Percentiles rank a stretch among this genome's conserved stretches.
Evolutionary conservation across 2,797 vertebrate genomes (phyloP).

Genomic region (Falco columbarius): DNA sequence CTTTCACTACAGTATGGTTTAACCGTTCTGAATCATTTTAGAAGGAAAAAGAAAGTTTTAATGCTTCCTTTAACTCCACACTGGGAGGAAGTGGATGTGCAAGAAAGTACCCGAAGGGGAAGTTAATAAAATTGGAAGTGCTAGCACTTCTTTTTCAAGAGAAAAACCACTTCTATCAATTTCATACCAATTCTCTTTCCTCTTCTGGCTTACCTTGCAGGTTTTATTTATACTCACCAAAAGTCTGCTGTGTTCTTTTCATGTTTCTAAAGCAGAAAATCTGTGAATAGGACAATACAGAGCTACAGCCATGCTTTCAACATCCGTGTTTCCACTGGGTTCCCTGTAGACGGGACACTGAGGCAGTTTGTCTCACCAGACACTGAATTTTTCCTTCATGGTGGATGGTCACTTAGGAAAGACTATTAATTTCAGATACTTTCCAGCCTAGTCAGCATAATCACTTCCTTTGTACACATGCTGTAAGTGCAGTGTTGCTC

Average conservation of each 20-base stretch:
- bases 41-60: neutral
- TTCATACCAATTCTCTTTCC: neutral
- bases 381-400: neutral
- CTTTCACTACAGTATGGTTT: neutral
- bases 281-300: neutral
- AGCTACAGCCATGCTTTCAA: neutral
- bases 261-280: neutral
- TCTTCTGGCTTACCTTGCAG: neutral
- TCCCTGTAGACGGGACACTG: neutral
- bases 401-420: neutral
- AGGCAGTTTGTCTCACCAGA: neutral
- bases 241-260: neutral
- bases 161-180: neutral
- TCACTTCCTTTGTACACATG: neutral
- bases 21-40: neutral
- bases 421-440: neutral
- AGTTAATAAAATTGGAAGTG: neutral
- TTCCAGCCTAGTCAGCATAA: neutral
- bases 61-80: neutral
- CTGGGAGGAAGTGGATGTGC: neutral
- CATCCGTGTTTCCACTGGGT: fast-evolving
- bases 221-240: neutral
- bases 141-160: neutral
- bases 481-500: neutral
- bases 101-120: neutral